Percentiles rank a stretch among this genome's conserved stretches.
These are phyloP conservation scores for Carabus problematicus DNA, from an alignment of 2,888 invertebrate genomes.

Conservation along the genomic window DNA sequence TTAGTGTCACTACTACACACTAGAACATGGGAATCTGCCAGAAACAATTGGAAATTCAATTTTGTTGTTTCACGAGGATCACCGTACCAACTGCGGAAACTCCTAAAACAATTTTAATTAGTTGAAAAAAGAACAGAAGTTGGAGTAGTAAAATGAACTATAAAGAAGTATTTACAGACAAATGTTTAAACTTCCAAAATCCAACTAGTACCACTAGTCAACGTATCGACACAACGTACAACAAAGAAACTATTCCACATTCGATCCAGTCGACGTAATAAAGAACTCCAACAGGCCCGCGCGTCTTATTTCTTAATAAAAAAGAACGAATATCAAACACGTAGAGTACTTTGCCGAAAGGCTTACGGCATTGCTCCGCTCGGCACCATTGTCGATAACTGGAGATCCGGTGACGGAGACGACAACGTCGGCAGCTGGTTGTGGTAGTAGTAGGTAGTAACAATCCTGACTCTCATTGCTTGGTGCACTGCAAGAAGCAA, in stretches of 20 bases:
- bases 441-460: not conserved
- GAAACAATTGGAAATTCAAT: slow-evolving; percentile 33
- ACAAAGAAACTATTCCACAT: slow-evolving; percentile 33
- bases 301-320: slow-evolving; percentile 32
- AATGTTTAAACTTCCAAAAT: slow-evolving; percentile 25
- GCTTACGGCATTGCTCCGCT: not conserved
- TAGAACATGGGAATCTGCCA: not conserved
- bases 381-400: not conserved
- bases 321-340: slow-evolving; percentile 17
- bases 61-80: slow-evolving; percentile 30
- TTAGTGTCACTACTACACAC: not conserved
- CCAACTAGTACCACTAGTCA: not conserved
- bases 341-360: slow-evolving; percentile 10
- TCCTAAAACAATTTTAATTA: slow-evolving; percentile 41
- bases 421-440: not conserved
- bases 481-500: slow-evolving; percentile 27
- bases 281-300: slow-evolving; percentile 6
- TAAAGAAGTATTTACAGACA: slow-evolving; percentile 36
- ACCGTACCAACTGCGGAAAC: slow-evolving; percentile 35
- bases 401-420: not conserved
- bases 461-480: slow-evolving; percentile 3
- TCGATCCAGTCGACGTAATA: slow-evolving; percentile 27
- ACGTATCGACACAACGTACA: slow-evolving; percentile 15
- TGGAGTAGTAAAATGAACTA: slow-evolving; percentile 41
- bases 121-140: slow-evolving; percentile 31